A percentile compares a stretch with the other conserved stretches of the same genome.
Conservation (phyloP, 37 sponge, comb jelly and placozoan genomes). For the Corticium candelabrum region DNA sequence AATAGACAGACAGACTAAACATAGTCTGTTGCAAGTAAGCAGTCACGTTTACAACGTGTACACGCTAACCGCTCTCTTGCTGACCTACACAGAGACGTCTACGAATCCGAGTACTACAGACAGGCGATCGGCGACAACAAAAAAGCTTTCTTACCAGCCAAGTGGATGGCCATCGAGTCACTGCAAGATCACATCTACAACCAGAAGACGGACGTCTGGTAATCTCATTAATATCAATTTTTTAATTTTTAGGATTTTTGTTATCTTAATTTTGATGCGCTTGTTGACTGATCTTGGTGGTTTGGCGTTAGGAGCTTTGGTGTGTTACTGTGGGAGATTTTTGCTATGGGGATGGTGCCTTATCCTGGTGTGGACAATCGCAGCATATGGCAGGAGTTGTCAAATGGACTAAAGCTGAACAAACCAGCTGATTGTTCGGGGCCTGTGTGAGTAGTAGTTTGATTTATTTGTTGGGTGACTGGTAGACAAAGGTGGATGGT, state of each 20-base stretch:
- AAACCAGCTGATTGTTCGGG: background rate
- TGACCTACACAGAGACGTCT: background rate
- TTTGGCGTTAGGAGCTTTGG: conserved; percentile 35
- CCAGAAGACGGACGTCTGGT: background rate
- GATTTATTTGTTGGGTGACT: too few species aligned
- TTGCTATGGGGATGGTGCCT: conserved; percentile 69
- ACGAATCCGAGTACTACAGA: background rate
- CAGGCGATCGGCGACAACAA: background rate
- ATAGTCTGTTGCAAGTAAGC: too few species aligned
- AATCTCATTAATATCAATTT: background rate
- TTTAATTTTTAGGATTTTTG: background rate
- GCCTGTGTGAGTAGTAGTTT: background rate
- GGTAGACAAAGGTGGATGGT: too few species aligned
- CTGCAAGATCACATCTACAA: background rate
- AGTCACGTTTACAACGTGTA: too few species aligned
- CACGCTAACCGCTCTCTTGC: too few species aligned
- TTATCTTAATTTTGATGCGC: background rate
- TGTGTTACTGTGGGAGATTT: conserved; percentile 82
- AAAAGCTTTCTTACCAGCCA: background rate
- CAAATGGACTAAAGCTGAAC: background rate
- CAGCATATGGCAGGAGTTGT: background rate
- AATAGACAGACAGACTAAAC: too few species aligned
- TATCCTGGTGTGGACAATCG: conserved; percentile 69
- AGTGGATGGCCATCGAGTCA: background rate
- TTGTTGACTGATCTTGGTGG: background rate